phyloP scores from a whole-genome alignment of 2,113 vertebrate genomes.

The Cryptoleucopteryx plumbea region DNA sequence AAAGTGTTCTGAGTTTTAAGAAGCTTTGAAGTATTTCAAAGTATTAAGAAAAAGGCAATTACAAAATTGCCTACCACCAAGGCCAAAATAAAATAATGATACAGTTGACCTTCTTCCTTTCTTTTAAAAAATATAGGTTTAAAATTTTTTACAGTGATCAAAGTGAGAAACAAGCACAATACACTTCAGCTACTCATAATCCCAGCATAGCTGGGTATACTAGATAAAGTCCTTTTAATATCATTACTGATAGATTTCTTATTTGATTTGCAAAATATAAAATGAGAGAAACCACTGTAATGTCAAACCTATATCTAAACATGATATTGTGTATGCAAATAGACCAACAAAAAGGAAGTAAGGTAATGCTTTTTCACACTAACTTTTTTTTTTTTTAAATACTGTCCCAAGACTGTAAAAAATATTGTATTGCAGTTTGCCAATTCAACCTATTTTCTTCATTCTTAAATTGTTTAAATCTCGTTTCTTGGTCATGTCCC shows the following conservation, averaged over 20 bases:
- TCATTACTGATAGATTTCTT: neutral
- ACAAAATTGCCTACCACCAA: neutral
- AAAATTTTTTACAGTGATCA: neutral
- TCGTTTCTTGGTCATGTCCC: neutral
- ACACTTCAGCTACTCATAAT: neutral
- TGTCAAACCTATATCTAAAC: neutral
- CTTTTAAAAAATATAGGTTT: neutral
- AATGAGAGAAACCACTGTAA: neutral
- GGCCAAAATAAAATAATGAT: neutral
- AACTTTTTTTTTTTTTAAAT: neutral
- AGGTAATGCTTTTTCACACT: neutral
- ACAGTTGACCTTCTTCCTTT: neutral
- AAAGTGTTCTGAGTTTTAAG: neutral
- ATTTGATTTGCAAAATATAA: neutral
- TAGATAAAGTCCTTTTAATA: neutral
- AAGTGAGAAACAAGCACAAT: neutral
- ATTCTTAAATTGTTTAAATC: neutral
- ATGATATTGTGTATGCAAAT: neutral
- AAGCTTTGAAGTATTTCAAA: neutral
- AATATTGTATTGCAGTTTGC: neutral
- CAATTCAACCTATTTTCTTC: neutral
- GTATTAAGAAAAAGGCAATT: neutral
- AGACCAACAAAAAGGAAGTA: neutral
- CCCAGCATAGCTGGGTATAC: rapidly evolving
- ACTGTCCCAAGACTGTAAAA: neutral